phyloP scores from a whole-genome alignment of 2,888 invertebrate species.

The Eumerus sabulonum region DNA sequence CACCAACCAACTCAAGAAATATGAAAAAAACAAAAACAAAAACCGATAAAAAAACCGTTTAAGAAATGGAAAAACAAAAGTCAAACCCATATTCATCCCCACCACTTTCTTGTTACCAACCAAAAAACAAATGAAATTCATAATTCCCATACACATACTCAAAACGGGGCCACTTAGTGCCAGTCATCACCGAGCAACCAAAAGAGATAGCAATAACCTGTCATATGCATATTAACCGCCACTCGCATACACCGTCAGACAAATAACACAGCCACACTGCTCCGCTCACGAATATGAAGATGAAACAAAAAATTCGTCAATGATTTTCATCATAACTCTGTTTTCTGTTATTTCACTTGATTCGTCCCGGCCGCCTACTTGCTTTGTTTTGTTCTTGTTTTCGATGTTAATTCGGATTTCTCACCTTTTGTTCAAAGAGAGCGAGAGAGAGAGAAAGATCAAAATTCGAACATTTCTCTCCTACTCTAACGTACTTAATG shows the following conservation, averaged over 20 bases:
- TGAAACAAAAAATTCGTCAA: constrained; percentile 68
- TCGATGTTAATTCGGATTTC: constrained; percentile 6
- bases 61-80: constrained; percentile 56
- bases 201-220: constrained; percentile 58
- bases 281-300: constrained; percentile 57
- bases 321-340: constrained; percentile 67
- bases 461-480: constrained; percentile 30
- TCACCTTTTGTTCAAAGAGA: too few species aligned
- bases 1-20: constrained; percentile 11
- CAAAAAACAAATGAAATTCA: constrained; percentile 69
- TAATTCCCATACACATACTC: constrained; percentile 69
- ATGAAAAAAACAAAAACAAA: neutral
- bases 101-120: constrained; percentile 57
- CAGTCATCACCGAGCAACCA: constrained; percentile 18
- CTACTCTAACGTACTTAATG: constrained; percentile 26
- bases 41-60: constrained; percentile 29
- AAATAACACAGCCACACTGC: constrained; percentile 38
- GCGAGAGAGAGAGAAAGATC: too few species aligned
- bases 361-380: constrained; percentile 35
- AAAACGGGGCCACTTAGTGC: constrained; percentile 15
- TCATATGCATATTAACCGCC: constrained; percentile 69
- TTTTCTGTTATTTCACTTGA: constrained; percentile 66
- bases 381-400: constrained; percentile 7
- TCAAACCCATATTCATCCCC: constrained; percentile 66
- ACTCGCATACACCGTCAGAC: constrained; percentile 44